Conservation (phyloP, 2,888 invertebrate species). For the Harpalus rubripes region DNA sequence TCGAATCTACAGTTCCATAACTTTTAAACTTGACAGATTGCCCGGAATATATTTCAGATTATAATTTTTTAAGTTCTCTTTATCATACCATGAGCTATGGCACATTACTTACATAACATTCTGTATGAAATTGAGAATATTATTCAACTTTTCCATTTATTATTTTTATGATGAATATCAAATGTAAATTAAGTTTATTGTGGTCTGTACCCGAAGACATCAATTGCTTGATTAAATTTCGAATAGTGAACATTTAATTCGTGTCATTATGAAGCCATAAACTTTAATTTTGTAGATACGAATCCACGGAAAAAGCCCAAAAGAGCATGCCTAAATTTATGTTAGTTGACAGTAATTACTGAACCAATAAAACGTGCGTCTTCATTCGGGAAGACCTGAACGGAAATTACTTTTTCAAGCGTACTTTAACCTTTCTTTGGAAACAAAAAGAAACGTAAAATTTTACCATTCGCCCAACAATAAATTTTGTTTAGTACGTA, state of each 20-base stretch:
- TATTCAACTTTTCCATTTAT: too few species aligned
- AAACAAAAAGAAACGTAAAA: background rate
- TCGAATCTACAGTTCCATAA: too few species aligned
- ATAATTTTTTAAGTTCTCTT: too few species aligned
- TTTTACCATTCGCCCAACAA: background rate
- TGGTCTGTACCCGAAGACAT: too few species aligned
- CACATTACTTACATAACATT: too few species aligned
- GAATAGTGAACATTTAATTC: background rate
- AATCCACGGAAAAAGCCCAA: slow-evolving; percentile 17
- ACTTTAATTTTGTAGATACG: slow-evolving; percentile 24
- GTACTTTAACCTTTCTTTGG: background rate
- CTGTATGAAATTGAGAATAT: too few species aligned
- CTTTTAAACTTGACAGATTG: too few species aligned
- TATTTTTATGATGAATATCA: too few species aligned
- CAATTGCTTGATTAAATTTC: background rate
- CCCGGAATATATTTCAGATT: too few species aligned
- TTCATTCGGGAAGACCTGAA: slow-evolving; percentile 11
- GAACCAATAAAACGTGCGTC: slow-evolving; percentile 25
- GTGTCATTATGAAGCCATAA: slow-evolving; percentile 29
- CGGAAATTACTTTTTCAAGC: slow-evolving; percentile 15
- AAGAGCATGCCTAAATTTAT: slow-evolving; percentile 18
- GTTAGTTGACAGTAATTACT: slow-evolving; percentile 30
- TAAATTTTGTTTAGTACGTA: too few species aligned
- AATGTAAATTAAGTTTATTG: too few species aligned
- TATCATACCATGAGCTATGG: too few species aligned